Percentiles rank a stretch among this genome's conserved stretches.
These are phyloP conservation scores for Picathartes gymnocephalus DNA, from an alignment of 2,113 vertebrate genomes.

Conservation along the genomic window DNA sequence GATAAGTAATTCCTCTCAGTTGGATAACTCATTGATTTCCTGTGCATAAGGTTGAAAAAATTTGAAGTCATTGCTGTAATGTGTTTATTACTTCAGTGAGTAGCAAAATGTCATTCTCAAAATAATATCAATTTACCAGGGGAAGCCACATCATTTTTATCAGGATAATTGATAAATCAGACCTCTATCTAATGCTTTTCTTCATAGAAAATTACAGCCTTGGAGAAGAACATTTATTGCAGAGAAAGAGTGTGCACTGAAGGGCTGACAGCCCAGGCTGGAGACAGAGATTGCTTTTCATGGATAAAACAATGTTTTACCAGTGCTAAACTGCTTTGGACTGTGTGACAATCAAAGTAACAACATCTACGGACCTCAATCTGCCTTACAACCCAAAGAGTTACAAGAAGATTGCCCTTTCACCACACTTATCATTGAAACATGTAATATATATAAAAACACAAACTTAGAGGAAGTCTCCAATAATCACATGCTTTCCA, in stretches of 20 bases:
- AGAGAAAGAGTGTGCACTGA: neutral
- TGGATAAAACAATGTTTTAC: neutral
- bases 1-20: neutral
- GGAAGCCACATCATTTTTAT: constrained; percentile 43
- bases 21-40: neutral
- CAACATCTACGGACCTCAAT: neutral
- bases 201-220: neutral
- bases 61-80: neutral
- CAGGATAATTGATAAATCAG: constrained; percentile 38
- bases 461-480: neutral
- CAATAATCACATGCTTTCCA: neutral
- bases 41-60: neutral
- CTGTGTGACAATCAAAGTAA: neutral
- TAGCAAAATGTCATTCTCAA: constrained; percentile 38
- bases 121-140: constrained; percentile 14
- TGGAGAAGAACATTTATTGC: neutral
- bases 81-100: constrained; percentile 32
- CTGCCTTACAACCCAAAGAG: neutral
- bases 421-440: neutral
- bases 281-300: neutral
- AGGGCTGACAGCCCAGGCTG: neutral
- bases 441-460: neutral
- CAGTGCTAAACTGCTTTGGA: neutral
- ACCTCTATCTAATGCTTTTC: neutral
- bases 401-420: neutral